Percentiles rank a stretch among this genome's conserved stretches.
phyloP scores from a whole-genome alignment of 2,888 invertebrate genomes.

The Leuctra nigra region DNA sequence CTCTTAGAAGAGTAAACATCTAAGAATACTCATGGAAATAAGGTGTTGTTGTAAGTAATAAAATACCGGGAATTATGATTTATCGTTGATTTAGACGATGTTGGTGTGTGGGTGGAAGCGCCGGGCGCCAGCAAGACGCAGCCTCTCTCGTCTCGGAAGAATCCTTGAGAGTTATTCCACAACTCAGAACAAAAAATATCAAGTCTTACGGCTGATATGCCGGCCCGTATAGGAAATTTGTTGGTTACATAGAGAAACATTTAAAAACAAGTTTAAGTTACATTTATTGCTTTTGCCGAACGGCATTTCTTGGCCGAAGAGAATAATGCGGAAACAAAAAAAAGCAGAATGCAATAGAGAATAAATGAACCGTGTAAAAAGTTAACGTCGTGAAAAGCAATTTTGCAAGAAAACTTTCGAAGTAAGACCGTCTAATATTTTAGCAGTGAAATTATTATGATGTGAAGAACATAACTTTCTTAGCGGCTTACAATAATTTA shows the following conservation, averaged over 20 bases:
- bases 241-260: too few relatives aligned
- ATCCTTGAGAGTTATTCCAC: not conserved
- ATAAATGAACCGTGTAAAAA: too few relatives aligned
- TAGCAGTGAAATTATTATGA: not conserved
- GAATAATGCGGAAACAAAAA: too few relatives aligned
- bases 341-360: too few relatives aligned
- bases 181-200: not conserved
- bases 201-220: too few relatives aligned
- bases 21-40: too few relatives aligned
- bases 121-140: not conserved
- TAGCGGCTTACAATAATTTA: not conserved
- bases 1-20: too few relatives aligned
- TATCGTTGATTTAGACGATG: not conserved
- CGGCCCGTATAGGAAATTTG: too few relatives aligned
- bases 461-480: not conserved
- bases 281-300: too few relatives aligned
- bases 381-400: too few relatives aligned
- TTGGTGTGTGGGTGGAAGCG: not conserved
- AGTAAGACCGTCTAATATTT: not conserved
- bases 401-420: not conserved
- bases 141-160: not conserved
- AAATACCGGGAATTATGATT: not conserved
- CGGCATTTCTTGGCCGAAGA: too few relatives aligned
- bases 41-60: not conserved
- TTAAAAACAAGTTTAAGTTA: too few relatives aligned